Conservation (phyloP, 1,140 invertebrate genomes). For the Drosophila nebulosa region DNA sequence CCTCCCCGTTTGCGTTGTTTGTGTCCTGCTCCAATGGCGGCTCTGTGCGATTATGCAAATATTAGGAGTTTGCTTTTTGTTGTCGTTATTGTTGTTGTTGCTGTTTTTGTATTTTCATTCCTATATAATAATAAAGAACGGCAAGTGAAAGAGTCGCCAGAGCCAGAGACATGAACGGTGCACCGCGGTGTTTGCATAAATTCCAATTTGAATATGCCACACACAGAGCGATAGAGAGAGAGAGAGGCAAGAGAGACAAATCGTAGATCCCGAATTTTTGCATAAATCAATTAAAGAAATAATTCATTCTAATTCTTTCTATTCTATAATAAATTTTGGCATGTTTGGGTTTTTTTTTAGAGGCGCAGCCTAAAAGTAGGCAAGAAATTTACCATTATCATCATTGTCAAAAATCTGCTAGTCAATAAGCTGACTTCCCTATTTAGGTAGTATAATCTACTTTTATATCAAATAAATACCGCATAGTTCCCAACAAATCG, state of each 20-base stretch:
- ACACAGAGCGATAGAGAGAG: conserved; percentile 34
- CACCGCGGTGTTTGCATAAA: conserved; percentile 67
- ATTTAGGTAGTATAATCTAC: too few relatives aligned
- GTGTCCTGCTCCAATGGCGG: neutral
- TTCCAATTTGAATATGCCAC: conserved; percentile 70
- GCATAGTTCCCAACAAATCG: too few relatives aligned
- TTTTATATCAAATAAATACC: too few relatives aligned
- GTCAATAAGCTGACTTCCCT: too few relatives aligned
- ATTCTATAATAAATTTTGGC: neutral
- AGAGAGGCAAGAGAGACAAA: neutral
- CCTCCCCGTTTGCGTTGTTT: neutral
- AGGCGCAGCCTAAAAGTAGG: conserved; percentile 3
- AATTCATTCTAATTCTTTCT: conserved; percentile 27
- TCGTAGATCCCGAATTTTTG: conserved; percentile 4
- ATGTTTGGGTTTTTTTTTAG: neutral
- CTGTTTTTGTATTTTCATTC: conserved; percentile 43
- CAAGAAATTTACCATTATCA: neutral
- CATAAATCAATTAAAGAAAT: conserved; percentile 62
- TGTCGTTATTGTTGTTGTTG: conserved; percentile 9
- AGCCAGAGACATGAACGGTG: neutral
- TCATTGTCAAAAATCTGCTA: neutral
- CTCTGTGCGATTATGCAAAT: conserved; percentile 76
- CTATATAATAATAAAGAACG: conserved; percentile 64
- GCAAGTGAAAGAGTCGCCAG: conserved; percentile 65
- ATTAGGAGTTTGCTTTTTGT: conserved; percentile 56